phyloP scores from a whole-genome alignment of 23 tunicate genomes.

The Halocynthia aurantium region DNA sequence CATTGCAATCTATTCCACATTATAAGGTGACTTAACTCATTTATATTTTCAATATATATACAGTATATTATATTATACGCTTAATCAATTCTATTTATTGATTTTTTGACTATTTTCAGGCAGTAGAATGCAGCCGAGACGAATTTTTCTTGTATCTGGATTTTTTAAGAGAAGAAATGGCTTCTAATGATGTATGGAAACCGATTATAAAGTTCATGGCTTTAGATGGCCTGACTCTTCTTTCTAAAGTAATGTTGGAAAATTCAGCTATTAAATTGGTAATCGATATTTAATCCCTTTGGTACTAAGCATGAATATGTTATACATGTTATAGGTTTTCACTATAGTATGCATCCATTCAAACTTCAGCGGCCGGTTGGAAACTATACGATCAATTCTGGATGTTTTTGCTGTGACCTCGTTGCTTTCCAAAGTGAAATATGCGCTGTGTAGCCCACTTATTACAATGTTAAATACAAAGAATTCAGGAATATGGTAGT shows the following conservation, averaged over 20 bases:
- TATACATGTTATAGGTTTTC: too few species aligned
- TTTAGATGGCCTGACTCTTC: constrained; percentile 48
- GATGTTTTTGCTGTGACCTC: constrained; percentile 69
- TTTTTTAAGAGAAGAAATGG: background rate
- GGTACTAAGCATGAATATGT: too few species aligned
- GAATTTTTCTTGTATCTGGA: constrained; percentile 37
- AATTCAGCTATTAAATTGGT: too few species aligned
- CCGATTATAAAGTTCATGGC: constrained; percentile 34
- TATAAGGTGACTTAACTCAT: too few species aligned
- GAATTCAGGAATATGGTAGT: too few species aligned
- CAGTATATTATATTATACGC: background rate
- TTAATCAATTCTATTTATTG: background rate
- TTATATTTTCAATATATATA: too few species aligned
- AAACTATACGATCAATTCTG: constrained; percentile 50
- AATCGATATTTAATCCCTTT: too few species aligned
- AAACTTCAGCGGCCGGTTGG: constrained; percentile 36
- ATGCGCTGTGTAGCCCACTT: too few species aligned
- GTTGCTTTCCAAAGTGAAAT: background rate
- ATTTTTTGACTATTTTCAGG: constrained; percentile 6
- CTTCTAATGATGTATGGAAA: constrained; percentile 9
- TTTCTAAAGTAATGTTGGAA: constrained; percentile 28
- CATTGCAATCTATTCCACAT: too few species aligned
- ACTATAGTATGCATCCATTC: background rate
- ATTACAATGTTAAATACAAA: too few species aligned
- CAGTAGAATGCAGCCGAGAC: constrained; percentile 38